Evolutionary conservation across 2,113 vertebrate species (phyloP), one percentile per base, ranked within the genome.

Genomic region (Percina caprodes): DNA sequence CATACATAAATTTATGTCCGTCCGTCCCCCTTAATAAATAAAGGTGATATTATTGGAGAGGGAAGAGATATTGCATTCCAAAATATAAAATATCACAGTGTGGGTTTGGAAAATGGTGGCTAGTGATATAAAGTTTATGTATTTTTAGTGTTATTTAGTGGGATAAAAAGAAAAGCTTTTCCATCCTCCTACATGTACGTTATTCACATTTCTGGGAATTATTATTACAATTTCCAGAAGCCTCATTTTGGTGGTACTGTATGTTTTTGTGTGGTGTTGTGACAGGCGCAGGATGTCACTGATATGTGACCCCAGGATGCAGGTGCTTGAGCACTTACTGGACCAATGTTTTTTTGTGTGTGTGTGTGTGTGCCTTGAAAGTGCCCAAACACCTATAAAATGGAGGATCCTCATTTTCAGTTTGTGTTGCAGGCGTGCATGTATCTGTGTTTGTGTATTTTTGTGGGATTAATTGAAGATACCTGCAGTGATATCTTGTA

Each of bases 241-340:
- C 23, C 51, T 45, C 6, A 14, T 63, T 59, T 26, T 45, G 24
- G 11, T 80, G n/a, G 5, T 30, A 30, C 30, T 30, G 30, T 0
- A 4, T 68, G 15, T 24, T 11, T 23, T 55, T 48, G 24, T 74
- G 71, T 67, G 68, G 46, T 82, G 58, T 81, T 79, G 63, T 78
- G 33, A 18, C 67, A 52, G 76, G 49, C 61, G 70, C 73, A 90
- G 86, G 89, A 91, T 90, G 65, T 84, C 66, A 45, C 80, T 86
- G 89, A 84, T 87, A 67, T 68, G 77, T 90, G 82, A 87, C 88
- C 85, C 76, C 13, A 19, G 89, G 89, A 93, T 89, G 84, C 86
- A 93, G 89, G 88, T 92, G 90, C 58, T 79, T 19, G 13, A 65
- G 30, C 59, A 77, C 77, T 74, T 35, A 48, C 55, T 54, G 75